Evolutionary conservation across 2,113 vertebrate genomes (phyloP).

Genomic region (Oreochromis spilurus): DNA sequence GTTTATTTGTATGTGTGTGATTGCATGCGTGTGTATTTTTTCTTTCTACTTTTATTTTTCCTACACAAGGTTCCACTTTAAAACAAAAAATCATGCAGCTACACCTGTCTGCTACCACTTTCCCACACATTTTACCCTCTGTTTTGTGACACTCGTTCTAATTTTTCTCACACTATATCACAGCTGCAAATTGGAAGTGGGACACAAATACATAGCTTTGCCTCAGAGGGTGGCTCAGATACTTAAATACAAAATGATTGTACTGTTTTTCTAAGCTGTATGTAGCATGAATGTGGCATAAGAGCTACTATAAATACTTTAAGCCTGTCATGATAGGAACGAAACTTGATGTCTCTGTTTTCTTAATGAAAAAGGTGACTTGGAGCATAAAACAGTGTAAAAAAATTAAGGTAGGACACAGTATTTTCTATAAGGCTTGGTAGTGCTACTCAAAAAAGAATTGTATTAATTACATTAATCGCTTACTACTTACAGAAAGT

Average conservation of each 20-base stretch:
- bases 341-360: background rate
- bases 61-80: fast-evolving
- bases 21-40: background rate
- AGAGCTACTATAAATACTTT: background rate
- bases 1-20: background rate
- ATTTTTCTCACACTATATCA: background rate
- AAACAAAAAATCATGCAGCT: background rate
- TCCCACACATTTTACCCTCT: background rate
- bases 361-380: background rate
- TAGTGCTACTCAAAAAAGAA: background rate
- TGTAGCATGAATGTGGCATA: background rate
- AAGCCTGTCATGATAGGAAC: background rate
- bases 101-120: background rate
- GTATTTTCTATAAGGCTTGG: background rate
- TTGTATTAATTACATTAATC: background rate
- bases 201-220: background rate
- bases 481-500: background rate
- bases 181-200: background rate
- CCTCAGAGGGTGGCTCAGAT: background rate
- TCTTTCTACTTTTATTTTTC: background rate
- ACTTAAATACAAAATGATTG: background rate
- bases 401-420: background rate
- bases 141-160: background rate
- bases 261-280: background rate
- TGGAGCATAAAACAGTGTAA: background rate